Percentiles rank a stretch among this genome's conserved stretches.
These are phyloP conservation scores for Nilaparvata lugens DNA, from an alignment of 1,140 invertebrate species.

Conservation along the genomic window DNA sequence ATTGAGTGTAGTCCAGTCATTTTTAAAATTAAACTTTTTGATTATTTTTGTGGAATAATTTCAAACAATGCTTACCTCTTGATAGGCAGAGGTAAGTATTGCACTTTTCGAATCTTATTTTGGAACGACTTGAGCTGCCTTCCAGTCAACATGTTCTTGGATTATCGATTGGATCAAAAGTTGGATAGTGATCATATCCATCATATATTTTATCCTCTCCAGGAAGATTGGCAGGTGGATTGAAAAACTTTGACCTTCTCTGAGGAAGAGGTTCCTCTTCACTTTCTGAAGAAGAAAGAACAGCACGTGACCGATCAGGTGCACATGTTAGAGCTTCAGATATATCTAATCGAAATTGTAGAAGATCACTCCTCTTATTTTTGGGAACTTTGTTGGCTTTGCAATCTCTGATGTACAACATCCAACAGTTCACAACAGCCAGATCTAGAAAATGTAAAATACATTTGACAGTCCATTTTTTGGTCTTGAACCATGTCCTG, in stretches of 20 bases:
- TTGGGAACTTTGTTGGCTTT: not conserved
- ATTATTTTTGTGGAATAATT: no score
- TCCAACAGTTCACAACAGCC: constrained; percentile 29
- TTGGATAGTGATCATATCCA: not conserved
- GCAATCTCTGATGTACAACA: constrained; percentile 11
- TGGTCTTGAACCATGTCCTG: constrained; percentile 28
- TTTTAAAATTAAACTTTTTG: no score
- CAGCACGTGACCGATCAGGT: not conserved
- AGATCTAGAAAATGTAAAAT: constrained; percentile 28
- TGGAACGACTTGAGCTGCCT: not conserved
- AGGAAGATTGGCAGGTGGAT: not conserved
- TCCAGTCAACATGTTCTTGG: not conserved
- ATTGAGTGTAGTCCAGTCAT: no score
- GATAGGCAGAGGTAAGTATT: not conserved
- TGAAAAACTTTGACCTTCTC: no score
- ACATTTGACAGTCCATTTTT: constrained; percentile 29
- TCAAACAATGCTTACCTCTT: no score
- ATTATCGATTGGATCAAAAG: not conserved
- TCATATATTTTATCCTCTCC: not conserved
- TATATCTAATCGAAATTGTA: not conserved
- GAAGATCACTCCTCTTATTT: not conserved
- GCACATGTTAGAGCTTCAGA: not conserved
- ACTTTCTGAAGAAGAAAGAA: no score
- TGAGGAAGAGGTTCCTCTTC: no score
- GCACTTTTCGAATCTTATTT: not conserved